Conservation (phyloP, 2,888 invertebrate genomes). For the Pollenia angustigena region DNA sequence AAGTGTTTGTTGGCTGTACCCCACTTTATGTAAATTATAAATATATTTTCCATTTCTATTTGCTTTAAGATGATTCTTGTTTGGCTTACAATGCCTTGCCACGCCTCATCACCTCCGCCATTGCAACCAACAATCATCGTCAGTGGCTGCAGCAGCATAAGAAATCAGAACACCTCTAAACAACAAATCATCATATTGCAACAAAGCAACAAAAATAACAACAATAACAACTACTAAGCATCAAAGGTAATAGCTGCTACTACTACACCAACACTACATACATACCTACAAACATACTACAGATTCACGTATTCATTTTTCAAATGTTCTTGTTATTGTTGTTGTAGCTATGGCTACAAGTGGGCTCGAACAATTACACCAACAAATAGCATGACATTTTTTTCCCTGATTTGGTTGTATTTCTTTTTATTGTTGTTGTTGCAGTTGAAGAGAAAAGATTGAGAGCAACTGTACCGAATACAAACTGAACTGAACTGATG, state of each 20-base stretch:
- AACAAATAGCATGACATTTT: constrained; percentile 56
- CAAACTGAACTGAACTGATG: constrained; percentile 63
- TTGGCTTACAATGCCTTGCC: constrained; percentile 51
- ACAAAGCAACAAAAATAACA: constrained; percentile 45
- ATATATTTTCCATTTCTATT: constrained; percentile 61
- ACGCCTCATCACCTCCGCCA: constrained; percentile 73
- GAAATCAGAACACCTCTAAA: constrained; percentile 62
- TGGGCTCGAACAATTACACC: constrained; percentile 70
- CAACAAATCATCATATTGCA: constrained; percentile 66
- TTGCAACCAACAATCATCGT: constrained; percentile 14
- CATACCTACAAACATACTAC: neutral
- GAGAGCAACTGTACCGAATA: constrained; percentile 71
- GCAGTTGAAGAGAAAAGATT: constrained; percentile 30
- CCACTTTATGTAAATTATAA: constrained; percentile 77
- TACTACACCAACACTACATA: neutral
- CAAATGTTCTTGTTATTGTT: constrained; percentile 31
- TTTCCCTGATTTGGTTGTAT: constrained; percentile 38
- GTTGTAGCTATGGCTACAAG: constrained; percentile 56
- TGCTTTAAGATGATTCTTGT: constrained; percentile 20
- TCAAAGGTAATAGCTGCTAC: constrained; percentile 66
- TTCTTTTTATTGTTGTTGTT: constrained; percentile 33
- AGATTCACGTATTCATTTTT: constrained; percentile 4
- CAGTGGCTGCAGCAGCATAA: constrained; percentile 23
- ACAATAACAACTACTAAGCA: constrained; percentile 46
- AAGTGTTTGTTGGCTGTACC: constrained; percentile 79